These are phyloP conservation scores for Scrobipalpa atriplicella DNA, from an alignment of 2,888 invertebrate genomes.

Conservation along the genomic window DNA sequence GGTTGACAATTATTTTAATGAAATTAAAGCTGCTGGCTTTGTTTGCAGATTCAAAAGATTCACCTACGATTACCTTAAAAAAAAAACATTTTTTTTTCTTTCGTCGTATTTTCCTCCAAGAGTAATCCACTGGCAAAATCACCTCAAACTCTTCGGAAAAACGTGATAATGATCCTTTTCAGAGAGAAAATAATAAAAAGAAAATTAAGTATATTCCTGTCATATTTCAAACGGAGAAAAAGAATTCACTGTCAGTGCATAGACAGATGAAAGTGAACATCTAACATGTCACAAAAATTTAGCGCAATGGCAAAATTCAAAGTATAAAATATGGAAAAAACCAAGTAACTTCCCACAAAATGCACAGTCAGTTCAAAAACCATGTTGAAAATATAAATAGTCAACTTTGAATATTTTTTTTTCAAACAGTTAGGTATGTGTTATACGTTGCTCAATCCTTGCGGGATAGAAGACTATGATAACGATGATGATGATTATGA, in stretches of 20 bases:
- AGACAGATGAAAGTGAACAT: conserved; percentile 8
- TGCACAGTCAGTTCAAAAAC: neutral
- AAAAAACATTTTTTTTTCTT: too few species aligned
- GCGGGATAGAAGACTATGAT: too few species aligned
- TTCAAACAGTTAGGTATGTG: too few species aligned
- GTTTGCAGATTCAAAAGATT: neutral
- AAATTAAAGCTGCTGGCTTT: neutral
- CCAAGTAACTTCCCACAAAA: neutral
- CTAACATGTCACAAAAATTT: neutral
- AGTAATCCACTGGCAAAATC: neutral
- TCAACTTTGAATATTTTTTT: too few species aligned
- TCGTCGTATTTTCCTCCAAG: too few species aligned
- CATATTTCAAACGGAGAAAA: neutral
- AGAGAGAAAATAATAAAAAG: neutral
- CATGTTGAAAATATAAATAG: too few species aligned
- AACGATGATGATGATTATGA: too few species aligned
- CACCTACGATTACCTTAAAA: too few species aligned
- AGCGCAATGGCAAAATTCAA: neutral
- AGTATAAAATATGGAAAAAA: neutral
- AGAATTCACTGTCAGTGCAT: neutral
- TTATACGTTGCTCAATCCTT: too few species aligned
- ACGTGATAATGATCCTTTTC: too few species aligned
- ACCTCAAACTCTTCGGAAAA: too few species aligned
- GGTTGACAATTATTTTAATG: neutral
- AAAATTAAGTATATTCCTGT: neutral